These are phyloP conservation scores for Hipposideros armiger DNA, from an alignment of 2,113 vertebrate genomes.

Conservation along the genomic window DNA sequence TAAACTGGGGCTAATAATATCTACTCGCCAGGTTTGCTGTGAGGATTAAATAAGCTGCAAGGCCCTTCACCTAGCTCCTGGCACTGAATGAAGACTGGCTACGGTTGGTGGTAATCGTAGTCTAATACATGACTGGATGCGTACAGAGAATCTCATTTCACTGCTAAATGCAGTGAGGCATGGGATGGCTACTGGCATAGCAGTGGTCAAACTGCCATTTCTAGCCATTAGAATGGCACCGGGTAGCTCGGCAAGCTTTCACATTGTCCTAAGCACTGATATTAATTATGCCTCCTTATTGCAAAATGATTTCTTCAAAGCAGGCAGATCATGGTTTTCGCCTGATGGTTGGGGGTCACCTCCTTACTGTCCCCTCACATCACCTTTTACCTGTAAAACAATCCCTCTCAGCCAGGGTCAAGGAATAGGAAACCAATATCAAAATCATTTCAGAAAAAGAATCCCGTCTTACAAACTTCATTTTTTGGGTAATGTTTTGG, in stretches of 20 bases:
- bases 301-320: constrained; percentile 35
- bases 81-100: background rate
- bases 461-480: background rate
- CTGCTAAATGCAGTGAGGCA: background rate
- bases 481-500: background rate
- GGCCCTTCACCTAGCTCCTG: background rate
- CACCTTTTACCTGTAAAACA: background rate
- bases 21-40: no score
- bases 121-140: background rate
- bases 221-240: background rate
- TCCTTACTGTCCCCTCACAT: background rate
- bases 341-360: background rate
- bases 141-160: background rate
- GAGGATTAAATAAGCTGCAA: background rate
- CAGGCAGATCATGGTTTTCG: background rate
- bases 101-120: no score
- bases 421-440: background rate
- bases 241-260: background rate
- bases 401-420: background rate
- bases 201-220: background rate
- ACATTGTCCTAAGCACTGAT: background rate
- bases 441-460: constrained; percentile 1
- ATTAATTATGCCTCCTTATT: background rate
- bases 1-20: background rate
- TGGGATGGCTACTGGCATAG: background rate